Evolutionary conservation across 1,140 invertebrate genomes (phyloP).

Genomic region (Eriocheir sinensis): DNA sequence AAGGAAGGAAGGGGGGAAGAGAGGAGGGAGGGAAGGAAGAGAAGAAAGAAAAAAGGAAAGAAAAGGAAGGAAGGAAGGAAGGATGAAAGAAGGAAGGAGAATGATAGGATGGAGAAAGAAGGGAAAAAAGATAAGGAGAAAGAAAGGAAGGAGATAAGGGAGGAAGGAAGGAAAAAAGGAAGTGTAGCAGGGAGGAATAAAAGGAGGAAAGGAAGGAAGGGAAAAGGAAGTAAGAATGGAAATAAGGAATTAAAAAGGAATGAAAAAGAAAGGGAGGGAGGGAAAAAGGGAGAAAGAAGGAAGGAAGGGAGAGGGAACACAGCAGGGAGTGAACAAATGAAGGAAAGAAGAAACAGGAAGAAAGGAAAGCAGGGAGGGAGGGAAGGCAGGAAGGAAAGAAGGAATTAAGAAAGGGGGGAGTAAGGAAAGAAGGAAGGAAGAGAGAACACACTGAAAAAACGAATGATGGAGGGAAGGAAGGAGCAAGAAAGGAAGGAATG

Average conservation of each 20-base stretch:
- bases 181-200: not conserved
- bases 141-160: not conserved
- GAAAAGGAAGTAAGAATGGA: not conserved
- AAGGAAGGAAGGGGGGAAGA: no score
- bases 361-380: no score
- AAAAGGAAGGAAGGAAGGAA: not conserved
- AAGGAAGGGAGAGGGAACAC: not conserved
- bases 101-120: not conserved
- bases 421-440: not conserved
- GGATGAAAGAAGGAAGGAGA: not conserved
- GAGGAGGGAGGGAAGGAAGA: not conserved
- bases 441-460: no score
- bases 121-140: not conserved
- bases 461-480: no score
- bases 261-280: not conserved
- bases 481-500: not conserved
- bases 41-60: not conserved
- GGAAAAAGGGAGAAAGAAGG: not conserved
- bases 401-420: no score
- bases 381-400: no score
- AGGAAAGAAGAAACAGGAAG: no score
- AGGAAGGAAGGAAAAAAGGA: not conserved
- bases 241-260: not conserved
- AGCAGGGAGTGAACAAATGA: no score
- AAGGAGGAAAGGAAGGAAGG: not conserved